Evolutionary conservation across 2,113 vertebrate genomes (phyloP).

Genomic region (Hymenochirus boettgeri): DNA sequence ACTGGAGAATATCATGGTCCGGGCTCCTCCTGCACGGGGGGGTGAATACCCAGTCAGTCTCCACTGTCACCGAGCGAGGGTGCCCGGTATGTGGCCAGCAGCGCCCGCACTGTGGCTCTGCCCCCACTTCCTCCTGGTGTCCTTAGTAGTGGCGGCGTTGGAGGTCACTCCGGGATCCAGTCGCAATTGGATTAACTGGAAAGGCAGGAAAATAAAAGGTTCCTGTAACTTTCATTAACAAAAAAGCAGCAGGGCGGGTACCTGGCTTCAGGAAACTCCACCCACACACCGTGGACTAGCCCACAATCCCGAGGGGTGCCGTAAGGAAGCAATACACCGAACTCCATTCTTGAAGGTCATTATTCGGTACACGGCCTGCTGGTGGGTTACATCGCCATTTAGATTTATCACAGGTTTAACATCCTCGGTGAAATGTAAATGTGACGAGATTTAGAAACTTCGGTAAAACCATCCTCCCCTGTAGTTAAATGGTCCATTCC

Average conservation of each 20-base stretch:
- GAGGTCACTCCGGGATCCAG: conserved; percentile 5
- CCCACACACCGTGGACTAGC: conserved; percentile 8
- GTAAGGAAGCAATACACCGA: background rate
- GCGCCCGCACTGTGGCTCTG: conserved; percentile 11
- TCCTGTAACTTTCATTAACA: conserved; percentile 42
- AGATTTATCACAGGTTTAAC: too few relatives aligned
- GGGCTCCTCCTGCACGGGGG: background rate
- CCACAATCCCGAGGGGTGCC: background rate
- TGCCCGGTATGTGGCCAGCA: conserved; percentile 15
- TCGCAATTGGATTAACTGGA: conserved; percentile 15
- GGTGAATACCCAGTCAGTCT: background rate
- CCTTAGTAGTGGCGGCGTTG: background rate
- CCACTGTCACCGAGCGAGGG: background rate
- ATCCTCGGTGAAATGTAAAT: too few relatives aligned
- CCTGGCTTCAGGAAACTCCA: background rate
- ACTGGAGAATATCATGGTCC: conserved; percentile 49
- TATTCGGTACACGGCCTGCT: too few relatives aligned
- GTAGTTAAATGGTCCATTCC: background rate
- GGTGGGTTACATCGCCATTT: too few relatives aligned
- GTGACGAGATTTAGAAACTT: too few relatives aligned
- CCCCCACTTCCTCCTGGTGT: background rate
- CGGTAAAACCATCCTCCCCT: background rate
- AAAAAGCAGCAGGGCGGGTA: conserved; percentile 18
- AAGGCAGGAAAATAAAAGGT: conserved; percentile 25
- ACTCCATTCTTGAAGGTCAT: too few relatives aligned